Evolutionary conservation across 2,888 invertebrate genomes (phyloP).

Genomic region (Gisinianus flammeolus): DNA sequence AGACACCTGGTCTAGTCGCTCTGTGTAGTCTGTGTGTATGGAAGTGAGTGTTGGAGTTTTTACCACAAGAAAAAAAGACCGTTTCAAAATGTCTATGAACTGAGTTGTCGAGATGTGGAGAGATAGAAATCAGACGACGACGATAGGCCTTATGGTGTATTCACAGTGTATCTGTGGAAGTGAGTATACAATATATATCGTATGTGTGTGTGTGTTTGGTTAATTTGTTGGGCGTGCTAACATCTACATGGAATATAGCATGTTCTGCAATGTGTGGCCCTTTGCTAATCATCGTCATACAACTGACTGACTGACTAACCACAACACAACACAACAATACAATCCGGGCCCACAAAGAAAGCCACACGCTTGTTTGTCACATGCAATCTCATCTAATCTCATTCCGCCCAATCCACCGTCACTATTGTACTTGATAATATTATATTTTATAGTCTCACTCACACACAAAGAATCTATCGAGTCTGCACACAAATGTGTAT

Average conservation of each 20-base stretch:
- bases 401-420: constrained; percentile 22
- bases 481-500: too few relatives aligned
- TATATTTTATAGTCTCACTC: background rate
- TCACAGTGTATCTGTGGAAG: background rate
- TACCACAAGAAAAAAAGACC: constrained; percentile 23
- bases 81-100: constrained; percentile 20
- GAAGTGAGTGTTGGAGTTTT: background rate
- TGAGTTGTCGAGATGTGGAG: background rate
- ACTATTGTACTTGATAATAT: background rate
- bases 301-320: constrained; percentile 32
- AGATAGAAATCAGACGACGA: constrained; percentile 14
- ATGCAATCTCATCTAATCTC: constrained; percentile 39
- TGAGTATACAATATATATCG: background rate
- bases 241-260: constrained; percentile 41
- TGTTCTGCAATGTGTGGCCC: constrained; percentile 42
- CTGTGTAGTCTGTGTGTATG: too few relatives aligned
- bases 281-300: constrained; percentile 44
- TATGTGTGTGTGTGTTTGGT: constrained; percentile 21
- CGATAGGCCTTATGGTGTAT: constrained; percentile 35
- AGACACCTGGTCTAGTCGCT: constrained; percentile 23
- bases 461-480: background rate
- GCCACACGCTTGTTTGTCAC: constrained; percentile 38
- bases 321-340: constrained; percentile 23
- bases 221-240: constrained; percentile 48
- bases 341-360: constrained; percentile 33